Conservation (phyloP, 2,888 invertebrate genomes). For the Ormyrus nitidulus region DNA sequence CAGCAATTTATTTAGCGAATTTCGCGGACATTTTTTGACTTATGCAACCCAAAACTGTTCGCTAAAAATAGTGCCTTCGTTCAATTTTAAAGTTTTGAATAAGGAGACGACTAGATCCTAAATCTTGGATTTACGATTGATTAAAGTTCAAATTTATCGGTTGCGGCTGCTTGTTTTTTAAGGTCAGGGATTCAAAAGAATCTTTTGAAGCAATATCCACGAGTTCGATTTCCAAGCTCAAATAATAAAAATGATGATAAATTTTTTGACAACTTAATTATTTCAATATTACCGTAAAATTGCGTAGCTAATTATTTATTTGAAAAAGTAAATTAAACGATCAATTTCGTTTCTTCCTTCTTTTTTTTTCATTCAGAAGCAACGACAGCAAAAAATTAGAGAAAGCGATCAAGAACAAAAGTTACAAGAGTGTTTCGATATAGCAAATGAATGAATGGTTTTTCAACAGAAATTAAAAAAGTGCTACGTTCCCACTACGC, state of each 20-base stretch:
- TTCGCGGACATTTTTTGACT: slow-evolving; percentile 14
- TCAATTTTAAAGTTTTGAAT: slow-evolving; percentile 7
- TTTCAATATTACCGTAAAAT: no score
- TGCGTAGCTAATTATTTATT: no score
- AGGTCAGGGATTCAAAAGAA: no score
- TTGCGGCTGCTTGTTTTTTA: no score
- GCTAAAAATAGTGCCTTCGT: neutral
- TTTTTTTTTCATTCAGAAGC: neutral
- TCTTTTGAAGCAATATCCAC: no score
- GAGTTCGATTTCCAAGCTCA: no score
- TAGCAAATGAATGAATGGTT: slow-evolving; percentile 34
- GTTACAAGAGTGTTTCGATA: neutral
- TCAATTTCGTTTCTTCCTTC: neutral
- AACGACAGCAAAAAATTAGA: neutral
- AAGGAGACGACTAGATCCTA: neutral
- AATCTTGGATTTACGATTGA: neutral
- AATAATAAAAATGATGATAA: no score
- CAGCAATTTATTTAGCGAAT: slow-evolving; percentile 59
- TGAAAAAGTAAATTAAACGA: no score
- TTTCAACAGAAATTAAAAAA: slow-evolving; percentile 19
- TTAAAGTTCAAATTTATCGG: no score
- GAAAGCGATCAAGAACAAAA: neutral
- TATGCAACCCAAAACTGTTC: no score
- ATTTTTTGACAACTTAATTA: no score
- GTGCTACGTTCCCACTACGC: no score